These are phyloP conservation scores for Prunella strophiata DNA, from an alignment of 2,797 vertebrate species.

Conservation along the genomic window DNA sequence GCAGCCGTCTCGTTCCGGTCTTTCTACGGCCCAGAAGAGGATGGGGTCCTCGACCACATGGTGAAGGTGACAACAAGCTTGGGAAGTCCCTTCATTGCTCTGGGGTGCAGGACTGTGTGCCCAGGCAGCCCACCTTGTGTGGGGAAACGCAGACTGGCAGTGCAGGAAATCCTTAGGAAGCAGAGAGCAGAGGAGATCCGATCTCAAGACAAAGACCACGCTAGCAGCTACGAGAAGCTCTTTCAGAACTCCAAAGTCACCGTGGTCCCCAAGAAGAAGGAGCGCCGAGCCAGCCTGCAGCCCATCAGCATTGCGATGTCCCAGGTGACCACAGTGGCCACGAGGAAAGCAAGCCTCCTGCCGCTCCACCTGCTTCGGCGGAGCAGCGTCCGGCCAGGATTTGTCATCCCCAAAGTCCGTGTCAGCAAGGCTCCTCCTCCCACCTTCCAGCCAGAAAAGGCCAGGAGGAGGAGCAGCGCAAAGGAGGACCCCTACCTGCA, in stretches of 20 bases:
- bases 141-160: constrained; percentile 85
- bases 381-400: constrained; percentile 89
- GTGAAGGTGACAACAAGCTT: constrained; percentile 90
- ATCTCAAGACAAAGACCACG: constrained; percentile 69
- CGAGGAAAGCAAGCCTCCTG: constrained; percentile 86
- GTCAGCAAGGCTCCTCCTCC: constrained; percentile 87
- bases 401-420: constrained; percentile 88
- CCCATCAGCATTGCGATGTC: constrained; percentile 25
- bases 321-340: constrained; percentile 40
- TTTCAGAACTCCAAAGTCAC: constrained; percentile 82
- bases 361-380: constrained; percentile 85
- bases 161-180: constrained; percentile 87
- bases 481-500: constrained; percentile 84
- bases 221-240: constrained; percentile 75
- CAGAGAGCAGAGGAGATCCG: constrained; percentile 76
- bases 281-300: constrained; percentile 83
- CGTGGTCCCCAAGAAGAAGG: constrained; percentile 74
- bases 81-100: constrained; percentile 86
- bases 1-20: constrained; percentile 81
- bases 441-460: constrained; percentile 85
- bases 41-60: constrained; percentile 92
- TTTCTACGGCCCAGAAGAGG: constrained; percentile 82
- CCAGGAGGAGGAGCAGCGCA: constrained; percentile 77
- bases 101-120: constrained; percentile 88
- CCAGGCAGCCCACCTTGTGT: constrained; percentile 87